phyloP scores from a whole-genome alignment of 2,888 invertebrate species.

The Drosophila kokeensis region DNA sequence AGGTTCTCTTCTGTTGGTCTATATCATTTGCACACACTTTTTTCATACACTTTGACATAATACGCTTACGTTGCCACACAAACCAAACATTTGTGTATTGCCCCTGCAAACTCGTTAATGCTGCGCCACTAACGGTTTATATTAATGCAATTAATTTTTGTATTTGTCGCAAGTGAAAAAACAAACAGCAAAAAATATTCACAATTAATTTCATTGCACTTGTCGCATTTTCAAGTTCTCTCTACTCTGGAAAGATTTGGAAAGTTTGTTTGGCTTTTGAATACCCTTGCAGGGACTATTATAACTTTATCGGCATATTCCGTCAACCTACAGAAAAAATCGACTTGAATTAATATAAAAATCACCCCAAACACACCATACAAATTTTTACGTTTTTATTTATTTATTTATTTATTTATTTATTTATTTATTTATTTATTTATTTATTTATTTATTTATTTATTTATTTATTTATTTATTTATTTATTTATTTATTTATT shows the following conservation, averaged over 20 bases:
- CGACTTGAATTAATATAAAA: neutral
- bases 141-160: slow-evolving; percentile 69
- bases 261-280: slow-evolving; percentile 2
- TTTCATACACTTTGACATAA: slow-evolving; percentile 14
- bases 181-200: slow-evolving; percentile 38
- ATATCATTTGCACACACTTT: slow-evolving; percentile 22
- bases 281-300: neutral
- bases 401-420: no score
- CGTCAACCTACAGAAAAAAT: neutral
- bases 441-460: no score
- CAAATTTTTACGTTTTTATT: no score
- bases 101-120: slow-evolving; percentile 2
- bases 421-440: no score
- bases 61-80: slow-evolving; percentile 55
- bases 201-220: slow-evolving; percentile 39
- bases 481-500: no score
- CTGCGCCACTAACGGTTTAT: slow-evolving; percentile 36
- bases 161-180: slow-evolving; percentile 47
- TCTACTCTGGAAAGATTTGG: neutral
- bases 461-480: no score
- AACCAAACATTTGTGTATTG: slow-evolving; percentile 62
- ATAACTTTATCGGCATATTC: neutral
- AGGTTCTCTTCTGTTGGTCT: neutral
- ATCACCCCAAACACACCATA: no score
- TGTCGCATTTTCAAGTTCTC: slow-evolving; percentile 8